These are phyloP conservation scores for Stenotaenia linearis DNA, from an alignment of 2,888 invertebrate species.

Conservation along the genomic window DNA sequence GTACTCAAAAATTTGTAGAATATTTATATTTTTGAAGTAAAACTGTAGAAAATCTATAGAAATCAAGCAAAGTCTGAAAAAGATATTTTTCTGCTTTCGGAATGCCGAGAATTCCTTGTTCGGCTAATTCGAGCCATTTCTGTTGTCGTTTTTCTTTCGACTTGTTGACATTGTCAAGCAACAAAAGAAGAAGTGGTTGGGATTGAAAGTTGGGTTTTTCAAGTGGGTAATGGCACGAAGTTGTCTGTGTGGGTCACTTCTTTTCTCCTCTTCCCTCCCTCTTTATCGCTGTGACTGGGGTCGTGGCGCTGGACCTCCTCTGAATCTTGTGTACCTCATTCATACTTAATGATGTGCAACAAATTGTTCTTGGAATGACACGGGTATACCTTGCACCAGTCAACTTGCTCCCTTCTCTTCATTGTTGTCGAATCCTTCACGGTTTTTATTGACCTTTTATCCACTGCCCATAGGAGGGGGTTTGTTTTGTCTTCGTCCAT, in stretches of 20 bases:
- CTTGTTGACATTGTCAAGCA: background rate
- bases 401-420: background rate
- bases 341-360: slow-evolving; percentile 30
- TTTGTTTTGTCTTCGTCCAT: background rate
- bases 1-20: no score
- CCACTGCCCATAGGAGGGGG: background rate
- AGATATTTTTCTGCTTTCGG: background rate
- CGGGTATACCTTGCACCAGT: background rate
- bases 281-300: background rate
- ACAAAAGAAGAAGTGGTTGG: background rate
- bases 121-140: background rate
- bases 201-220: background rate
- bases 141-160: background rate
- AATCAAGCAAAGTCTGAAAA: background rate
- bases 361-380: slow-evolving; percentile 29
- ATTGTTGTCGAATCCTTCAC: slow-evolving; percentile 1
- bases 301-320: background rate
- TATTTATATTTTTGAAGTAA: no score
- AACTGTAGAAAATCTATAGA: no score
- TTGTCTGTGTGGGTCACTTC: background rate
- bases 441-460: background rate
- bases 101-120: background rate
- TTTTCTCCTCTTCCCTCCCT: background rate
- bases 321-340: background rate
- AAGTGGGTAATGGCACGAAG: background rate